Evolutionary conservation across 2,113 vertebrate species (phyloP).

Genomic region (Pyxicephalus adspersus): DNA sequence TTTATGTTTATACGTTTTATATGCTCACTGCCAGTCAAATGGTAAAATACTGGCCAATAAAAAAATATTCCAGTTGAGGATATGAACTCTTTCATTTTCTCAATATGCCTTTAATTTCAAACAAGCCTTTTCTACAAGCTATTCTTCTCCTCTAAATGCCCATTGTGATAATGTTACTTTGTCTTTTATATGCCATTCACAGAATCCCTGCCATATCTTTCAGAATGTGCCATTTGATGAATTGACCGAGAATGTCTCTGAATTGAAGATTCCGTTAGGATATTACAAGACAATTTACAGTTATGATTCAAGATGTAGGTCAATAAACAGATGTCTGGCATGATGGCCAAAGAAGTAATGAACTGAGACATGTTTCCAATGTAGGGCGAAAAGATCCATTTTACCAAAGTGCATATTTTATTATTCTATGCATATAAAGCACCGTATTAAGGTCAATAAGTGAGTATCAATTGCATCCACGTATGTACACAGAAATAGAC

Average conservation of each 20-base stretch:
- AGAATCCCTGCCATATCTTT: neutral
- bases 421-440: slow-evolving; percentile 56
- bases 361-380: slow-evolving; percentile 50
- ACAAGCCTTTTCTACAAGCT: too few species aligned
- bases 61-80: too few species aligned
- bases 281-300: slow-evolving; percentile 46
- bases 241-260: neutral
- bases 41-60: too few species aligned
- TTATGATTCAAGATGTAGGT: slow-evolving; percentile 46
- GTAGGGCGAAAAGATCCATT: slow-evolving; percentile 46
- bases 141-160: neutral
- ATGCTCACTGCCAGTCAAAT: too few species aligned
- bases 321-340: slow-evolving; percentile 49
- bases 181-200: slow-evolving; percentile 2
- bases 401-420: slow-evolving; percentile 54
- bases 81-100: neutral
- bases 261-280: slow-evolving; percentile 37
- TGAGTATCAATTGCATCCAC: slow-evolving; percentile 48
- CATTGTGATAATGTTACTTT: neutral
- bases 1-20: too few species aligned
- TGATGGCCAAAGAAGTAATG: slow-evolving; percentile 52
- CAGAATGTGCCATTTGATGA: slow-evolving; percentile 11
- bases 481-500: slow-evolving; percentile 39
- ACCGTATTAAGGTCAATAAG: slow-evolving; percentile 55
- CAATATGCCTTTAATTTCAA: neutral